Percentiles rank a stretch among this genome's conserved stretches.
Conservation (phyloP, 2,888 invertebrate genomes). For the Latrodectus hesperus region DNA sequence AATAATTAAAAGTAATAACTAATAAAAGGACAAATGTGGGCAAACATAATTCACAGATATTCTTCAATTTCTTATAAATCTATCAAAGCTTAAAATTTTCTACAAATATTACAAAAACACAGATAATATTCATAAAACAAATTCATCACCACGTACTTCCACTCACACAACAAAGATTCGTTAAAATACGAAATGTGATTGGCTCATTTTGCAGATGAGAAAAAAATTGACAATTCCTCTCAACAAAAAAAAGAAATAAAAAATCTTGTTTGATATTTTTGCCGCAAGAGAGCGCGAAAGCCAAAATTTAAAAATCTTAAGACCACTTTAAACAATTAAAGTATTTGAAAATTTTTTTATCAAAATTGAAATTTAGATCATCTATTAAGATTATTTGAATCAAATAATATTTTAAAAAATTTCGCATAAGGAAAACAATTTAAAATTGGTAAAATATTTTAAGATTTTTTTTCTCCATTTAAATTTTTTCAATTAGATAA, state of each 20-base stretch:
- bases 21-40: neutral
- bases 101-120: constrained; percentile 29
- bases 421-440: too few relatives aligned
- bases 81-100: constrained; percentile 5
- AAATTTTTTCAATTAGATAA: too few relatives aligned
- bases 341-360: too few relatives aligned
- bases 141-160: constrained; percentile 56
- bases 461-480: too few relatives aligned
- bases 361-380: too few relatives aligned
- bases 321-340: too few relatives aligned
- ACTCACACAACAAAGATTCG: constrained; percentile 63
- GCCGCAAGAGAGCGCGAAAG: constrained; percentile 1
- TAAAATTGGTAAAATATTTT: too few relatives aligned
- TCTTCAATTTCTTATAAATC: constrained; percentile 4
- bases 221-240: constrained; percentile 59
- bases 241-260: constrained; percentile 10
- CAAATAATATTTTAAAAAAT: too few relatives aligned
- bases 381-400: too few relatives aligned
- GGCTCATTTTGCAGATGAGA: constrained; percentile 53
- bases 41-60: constrained; percentile 3
- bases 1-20: constrained; percentile 11
- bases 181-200: constrained; percentile 66
- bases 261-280: constrained; percentile 8
- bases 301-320: neutral
- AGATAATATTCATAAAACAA: constrained; percentile 45